A percentile compares a stretch with the other conserved stretches of the same genome.
Evolutionary conservation across 2,797 vertebrate species (phyloP).

Genomic region (Potorous gilbertii): DNA sequence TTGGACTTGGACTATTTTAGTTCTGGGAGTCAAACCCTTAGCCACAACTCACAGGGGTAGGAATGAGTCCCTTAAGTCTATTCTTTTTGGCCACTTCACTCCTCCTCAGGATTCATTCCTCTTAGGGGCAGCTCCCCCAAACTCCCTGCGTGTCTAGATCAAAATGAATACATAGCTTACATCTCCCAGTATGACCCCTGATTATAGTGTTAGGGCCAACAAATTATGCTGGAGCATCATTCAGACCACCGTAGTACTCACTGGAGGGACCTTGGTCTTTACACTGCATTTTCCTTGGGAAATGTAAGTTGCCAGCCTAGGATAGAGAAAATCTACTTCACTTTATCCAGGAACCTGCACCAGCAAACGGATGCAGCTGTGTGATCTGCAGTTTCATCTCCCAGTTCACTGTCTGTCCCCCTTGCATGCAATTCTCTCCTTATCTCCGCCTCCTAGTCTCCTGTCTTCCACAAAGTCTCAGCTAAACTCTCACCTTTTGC

Average conservation of each 20-base stretch:
- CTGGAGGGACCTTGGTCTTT: neutral
- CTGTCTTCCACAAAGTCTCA: neutral
- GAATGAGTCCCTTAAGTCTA: neutral
- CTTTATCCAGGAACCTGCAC: neutral
- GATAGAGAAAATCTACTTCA: neutral
- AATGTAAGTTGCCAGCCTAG: neutral
- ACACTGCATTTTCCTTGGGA: neutral
- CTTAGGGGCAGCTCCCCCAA: neutral
- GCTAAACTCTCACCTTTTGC: neutral
- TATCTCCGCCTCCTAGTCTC: neutral
- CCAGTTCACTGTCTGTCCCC: neutral
- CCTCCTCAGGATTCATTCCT: neutral
- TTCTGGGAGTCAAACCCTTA: neutral
- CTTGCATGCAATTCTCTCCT: neutral
- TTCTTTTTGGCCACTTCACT: neutral
- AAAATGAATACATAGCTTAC: neutral
- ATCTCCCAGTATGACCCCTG: neutral
- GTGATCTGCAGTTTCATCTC: neutral
- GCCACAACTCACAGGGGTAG: neutral
- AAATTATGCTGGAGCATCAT: neutral
- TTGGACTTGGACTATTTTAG: neutral
- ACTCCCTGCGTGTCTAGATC: neutral
- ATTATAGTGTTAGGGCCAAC: neutral
- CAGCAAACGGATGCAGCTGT: no score
- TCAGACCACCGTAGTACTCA: neutral